phyloP scores from a whole-genome alignment of 2,888 invertebrate genomes.

The Drosophila pseudotakahashii region DNA sequence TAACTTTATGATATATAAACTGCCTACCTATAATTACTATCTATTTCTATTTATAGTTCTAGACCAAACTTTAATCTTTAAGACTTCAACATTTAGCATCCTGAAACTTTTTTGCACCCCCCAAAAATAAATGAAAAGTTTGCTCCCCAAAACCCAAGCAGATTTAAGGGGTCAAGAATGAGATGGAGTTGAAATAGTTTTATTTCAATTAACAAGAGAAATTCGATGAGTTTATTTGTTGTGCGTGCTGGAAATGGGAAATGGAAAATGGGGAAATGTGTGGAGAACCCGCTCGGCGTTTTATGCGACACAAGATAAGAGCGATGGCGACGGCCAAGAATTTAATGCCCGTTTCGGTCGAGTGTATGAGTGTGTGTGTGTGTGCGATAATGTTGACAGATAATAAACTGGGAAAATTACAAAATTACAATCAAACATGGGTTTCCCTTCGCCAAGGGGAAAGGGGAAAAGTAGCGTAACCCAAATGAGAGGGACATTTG shows the following conservation, averaged over 20 bases:
- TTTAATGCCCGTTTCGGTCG: conserved; percentile 54
- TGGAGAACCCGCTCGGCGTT: conserved; percentile 47
- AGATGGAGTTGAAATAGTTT: conserved; percentile 65
- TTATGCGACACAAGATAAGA: conserved; percentile 77
- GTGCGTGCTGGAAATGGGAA: conserved; percentile 23
- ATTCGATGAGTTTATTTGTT: conserved; percentile 80
- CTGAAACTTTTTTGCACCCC: conserved; percentile 2
- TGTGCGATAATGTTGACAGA: conserved; percentile 79
- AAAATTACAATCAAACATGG: conserved; percentile 74
- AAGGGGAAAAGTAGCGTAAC: not conserved
- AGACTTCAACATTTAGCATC: no score
- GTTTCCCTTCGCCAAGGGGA: no score
- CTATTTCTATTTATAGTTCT: no score
- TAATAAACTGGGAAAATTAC: conserved; percentile 79
- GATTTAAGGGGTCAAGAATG: not conserved
- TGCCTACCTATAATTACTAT: no score
- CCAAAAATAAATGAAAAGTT: conserved; percentile 23
- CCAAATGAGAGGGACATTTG: conserved; percentile 48
- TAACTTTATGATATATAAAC: no score
- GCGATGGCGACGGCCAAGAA: conserved; percentile 71
- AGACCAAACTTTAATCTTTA: not conserved
- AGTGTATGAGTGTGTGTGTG: no score
- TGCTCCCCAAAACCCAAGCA: not conserved
- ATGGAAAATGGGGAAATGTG: conserved; percentile 12
- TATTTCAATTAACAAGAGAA: conserved; percentile 79